Percentiles rank a stretch among this genome's conserved stretches.
These are phyloP conservation scores for Acanthurus lineatus DNA, from an alignment of 2,797 vertebrate species.

Conservation along the genomic window DNA sequence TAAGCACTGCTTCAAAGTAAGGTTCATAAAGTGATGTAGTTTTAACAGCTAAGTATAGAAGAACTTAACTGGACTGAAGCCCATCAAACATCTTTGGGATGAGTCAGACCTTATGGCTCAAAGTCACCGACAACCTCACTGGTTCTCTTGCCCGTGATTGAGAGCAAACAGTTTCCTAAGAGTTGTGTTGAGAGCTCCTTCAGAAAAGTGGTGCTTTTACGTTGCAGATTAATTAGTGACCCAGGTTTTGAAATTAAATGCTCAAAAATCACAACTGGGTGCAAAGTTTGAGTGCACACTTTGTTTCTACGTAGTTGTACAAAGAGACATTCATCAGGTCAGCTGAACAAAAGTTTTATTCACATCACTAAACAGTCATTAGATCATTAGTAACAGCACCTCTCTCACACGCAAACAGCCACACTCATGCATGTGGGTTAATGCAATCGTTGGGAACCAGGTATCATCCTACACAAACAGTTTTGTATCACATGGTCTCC, in stretches of 20 bases:
- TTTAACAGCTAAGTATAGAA: no score
- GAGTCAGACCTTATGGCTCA: no score
- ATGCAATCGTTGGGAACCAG: constrained; percentile 34
- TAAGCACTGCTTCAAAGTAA: no score
- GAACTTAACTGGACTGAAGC: no score
- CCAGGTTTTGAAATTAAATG: constrained; percentile 1
- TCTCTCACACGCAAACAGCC: constrained; percentile 29
- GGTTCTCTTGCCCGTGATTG: no score
- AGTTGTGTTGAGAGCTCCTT: no score
- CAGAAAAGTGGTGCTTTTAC: no score
- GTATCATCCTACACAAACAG: constrained; percentile 17
- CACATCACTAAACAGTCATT: constrained; percentile 53
- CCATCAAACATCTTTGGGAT: no score
- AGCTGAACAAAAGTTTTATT: constrained; percentile 66
- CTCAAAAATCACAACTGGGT: not conserved
- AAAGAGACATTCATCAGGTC: constrained; percentile 9
- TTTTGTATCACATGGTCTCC: constrained; percentile 2
- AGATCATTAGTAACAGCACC: constrained; percentile 31
- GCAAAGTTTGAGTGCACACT: not conserved
- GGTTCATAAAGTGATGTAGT: no score
- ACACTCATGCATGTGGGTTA: constrained; percentile 55
- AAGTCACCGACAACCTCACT: no score
- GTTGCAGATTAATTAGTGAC: not conserved
- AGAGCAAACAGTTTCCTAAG: no score
- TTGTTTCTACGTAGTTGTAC: not conserved